phyloP scores from a whole-genome alignment of 2,888 invertebrate species.

The Eupithecia pulchellata region DNA sequence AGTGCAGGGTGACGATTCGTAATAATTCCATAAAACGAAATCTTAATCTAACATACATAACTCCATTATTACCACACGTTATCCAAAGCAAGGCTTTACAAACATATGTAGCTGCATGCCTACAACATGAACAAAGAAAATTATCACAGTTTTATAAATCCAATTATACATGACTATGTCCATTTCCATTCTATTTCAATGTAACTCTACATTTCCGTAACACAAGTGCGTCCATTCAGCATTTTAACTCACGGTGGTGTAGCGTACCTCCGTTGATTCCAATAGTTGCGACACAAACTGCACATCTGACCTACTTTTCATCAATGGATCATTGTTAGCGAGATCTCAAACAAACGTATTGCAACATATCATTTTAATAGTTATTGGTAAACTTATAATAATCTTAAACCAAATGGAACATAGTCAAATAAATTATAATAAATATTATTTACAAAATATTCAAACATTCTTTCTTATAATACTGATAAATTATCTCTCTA shows the following conservation, averaged over 20 bases:
- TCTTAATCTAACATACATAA: not conserved
- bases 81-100: not conserved
- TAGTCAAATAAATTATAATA: slow-evolving; percentile 35
- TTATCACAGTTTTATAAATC: not conserved
- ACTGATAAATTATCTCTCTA: slow-evolving; percentile 47
- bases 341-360: slow-evolving; percentile 35
- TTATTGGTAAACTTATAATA: slow-evolving; percentile 27
- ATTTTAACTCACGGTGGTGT: slow-evolving; percentile 20
- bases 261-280: slow-evolving; percentile 26
- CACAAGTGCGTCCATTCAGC: slow-evolving; percentile 31
- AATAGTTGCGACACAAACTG: slow-evolving; percentile 40
- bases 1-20: not conserved
- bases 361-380: slow-evolving; percentile 32
- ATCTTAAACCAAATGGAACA: slow-evolving; percentile 16
- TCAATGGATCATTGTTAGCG: slow-evolving; percentile 41
- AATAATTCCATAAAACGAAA: no score
- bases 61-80: not conserved
- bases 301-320: slow-evolving; percentile 45
- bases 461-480: slow-evolving; percentile 36
- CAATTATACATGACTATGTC: not conserved
- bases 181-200: slow-evolving; percentile 5
- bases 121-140: not conserved
- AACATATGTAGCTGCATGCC: not conserved
- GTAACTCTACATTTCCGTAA: slow-evolving; percentile 24
- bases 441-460: slow-evolving; percentile 40